phyloP scores from a whole-genome alignment of 1,140 invertebrate genomes.

The Leptoteleia sp. region DNA sequence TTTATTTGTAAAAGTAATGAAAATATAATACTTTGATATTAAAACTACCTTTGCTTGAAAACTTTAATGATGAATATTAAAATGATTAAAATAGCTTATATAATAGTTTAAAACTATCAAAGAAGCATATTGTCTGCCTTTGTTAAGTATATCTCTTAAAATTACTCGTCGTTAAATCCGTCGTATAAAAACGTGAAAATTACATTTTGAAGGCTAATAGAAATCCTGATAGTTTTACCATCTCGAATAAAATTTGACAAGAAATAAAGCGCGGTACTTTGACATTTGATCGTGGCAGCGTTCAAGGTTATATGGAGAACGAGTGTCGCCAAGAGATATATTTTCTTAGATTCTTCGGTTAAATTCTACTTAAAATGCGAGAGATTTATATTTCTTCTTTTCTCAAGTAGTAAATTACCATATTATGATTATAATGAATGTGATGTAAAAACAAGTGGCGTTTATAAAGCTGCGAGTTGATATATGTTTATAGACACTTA shows the following conservation, averaged over 20 bases:
- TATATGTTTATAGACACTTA: conserved; percentile 7
- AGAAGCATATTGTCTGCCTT: too few relatives aligned
- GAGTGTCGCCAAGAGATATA: conserved; percentile 10
- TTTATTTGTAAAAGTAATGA: too few relatives aligned
- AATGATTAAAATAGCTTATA: too few relatives aligned
- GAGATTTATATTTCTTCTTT: conserved; percentile 9
- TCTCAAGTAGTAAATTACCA: conserved; percentile 1
- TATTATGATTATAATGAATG: conserved; percentile 10
- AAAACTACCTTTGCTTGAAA: too few relatives aligned
- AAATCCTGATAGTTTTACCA: neutral
- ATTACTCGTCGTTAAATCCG: too few relatives aligned
- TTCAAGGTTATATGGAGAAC: conserved; percentile 2
- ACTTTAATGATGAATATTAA: too few relatives aligned
- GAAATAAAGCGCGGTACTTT: neutral
- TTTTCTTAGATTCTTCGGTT: conserved; percentile 9
- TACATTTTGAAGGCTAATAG: neutral
- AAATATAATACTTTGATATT: too few relatives aligned
- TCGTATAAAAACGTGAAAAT: too few relatives aligned
- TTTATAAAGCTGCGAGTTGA: conserved; percentile 7
- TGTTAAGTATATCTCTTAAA: too few relatives aligned
- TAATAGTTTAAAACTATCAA: too few relatives aligned
- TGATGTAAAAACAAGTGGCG: conserved; percentile 19
- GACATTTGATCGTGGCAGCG: neutral
- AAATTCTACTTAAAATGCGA: conserved; percentile 4
- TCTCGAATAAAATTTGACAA: neutral